These are phyloP conservation scores for Cyphomyrmex costatus DNA, from an alignment of 1,140 invertebrate genomes.

Conservation along the genomic window DNA sequence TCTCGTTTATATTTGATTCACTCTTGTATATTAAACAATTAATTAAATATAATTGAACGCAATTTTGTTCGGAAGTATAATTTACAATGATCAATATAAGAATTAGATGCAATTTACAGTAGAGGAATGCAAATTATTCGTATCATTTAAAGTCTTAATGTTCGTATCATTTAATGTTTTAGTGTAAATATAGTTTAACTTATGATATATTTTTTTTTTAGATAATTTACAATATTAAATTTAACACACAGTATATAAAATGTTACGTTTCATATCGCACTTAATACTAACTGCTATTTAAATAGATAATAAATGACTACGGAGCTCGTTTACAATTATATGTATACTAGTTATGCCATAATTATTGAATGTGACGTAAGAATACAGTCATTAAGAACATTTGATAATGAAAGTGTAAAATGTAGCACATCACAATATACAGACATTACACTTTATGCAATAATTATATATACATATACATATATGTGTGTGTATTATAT, in stretches of 20 bases:
- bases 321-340: background rate
- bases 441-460: background rate
- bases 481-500: background rate
- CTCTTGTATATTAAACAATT: background rate
- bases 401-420: background rate
- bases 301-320: background rate
- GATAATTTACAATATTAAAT: constrained; percentile 1
- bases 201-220: background rate
- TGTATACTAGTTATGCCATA: background rate
- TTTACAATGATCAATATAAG: background rate
- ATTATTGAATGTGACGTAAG: constrained; percentile 2
- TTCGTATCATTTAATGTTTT: too few species aligned
- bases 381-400: background rate
- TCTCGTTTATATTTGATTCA: too few species aligned
- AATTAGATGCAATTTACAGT: background rate
- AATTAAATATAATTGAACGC: constrained; percentile 3
- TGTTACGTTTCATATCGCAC: background rate
- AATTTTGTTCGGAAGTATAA: background rate
- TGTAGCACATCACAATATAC: background rate
- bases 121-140: background rate
- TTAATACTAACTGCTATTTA: background rate
- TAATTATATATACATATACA: background rate
- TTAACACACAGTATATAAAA: background rate
- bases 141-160: too few species aligned
- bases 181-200: background rate